phyloP scores from a whole-genome alignment of 2,888 invertebrate genomes.

The Euzophera pinguis region DNA sequence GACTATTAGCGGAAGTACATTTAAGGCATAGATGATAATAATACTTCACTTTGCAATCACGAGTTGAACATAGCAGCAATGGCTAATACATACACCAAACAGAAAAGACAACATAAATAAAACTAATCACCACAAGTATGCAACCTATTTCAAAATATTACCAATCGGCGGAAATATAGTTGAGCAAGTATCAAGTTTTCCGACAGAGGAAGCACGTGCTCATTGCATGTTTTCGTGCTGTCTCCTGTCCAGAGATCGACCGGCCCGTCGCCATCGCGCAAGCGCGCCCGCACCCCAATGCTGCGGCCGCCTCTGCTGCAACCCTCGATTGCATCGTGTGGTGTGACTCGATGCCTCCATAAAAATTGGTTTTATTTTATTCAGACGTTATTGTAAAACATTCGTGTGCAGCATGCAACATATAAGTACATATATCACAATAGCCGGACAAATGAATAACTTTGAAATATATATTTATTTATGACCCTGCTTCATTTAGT shows the following conservation, averaged over 20 bases:
- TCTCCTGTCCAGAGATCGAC: constrained; percentile 52
- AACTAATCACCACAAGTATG: not conserved
- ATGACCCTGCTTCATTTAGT: no score
- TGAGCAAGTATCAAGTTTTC: constrained; percentile 16
- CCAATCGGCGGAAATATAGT: not conserved
- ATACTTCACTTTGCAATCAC: constrained; percentile 15
- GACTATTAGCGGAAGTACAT: constrained; percentile 54
- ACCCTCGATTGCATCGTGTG: constrained; percentile 46
- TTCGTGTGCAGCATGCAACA: no score
- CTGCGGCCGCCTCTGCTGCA: constrained; percentile 39
- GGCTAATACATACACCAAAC: not conserved
- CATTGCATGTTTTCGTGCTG: constrained; percentile 48
- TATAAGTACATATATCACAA: no score
- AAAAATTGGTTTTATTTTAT: no score
- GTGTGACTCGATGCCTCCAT: constrained; percentile 20
- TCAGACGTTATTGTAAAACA: no score
- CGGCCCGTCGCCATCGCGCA: constrained; percentile 48
- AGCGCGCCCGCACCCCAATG: constrained; percentile 53
- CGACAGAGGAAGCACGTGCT: constrained; percentile 53
- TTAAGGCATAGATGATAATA: constrained; percentile 28
- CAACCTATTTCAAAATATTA: not conserved
- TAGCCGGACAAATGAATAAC: no score
- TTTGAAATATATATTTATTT: no score
- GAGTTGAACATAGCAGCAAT: constrained; percentile 4
- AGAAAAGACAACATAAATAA: not conserved